phyloP scores from a whole-genome alignment of 1,140 invertebrate species.

The Bombus balteatus region DNA sequence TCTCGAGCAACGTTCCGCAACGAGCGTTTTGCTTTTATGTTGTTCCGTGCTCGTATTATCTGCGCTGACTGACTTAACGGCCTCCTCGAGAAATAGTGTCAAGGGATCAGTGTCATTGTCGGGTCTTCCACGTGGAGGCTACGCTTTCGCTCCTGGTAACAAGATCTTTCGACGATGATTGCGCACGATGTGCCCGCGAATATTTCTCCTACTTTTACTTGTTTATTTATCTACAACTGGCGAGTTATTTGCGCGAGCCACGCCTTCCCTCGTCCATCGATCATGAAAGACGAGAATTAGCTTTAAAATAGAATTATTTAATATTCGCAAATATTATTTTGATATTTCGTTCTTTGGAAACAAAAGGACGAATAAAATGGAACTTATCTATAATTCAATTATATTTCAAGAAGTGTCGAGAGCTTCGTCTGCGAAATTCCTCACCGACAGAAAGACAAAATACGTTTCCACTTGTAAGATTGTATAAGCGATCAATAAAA shows the following conservation, averaged over 20 bases:
- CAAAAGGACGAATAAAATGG: no score
- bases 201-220: neutral
- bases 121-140: neutral
- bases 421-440: neutral
- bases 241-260: neutral
- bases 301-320: no score
- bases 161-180: constrained; percentile 10
- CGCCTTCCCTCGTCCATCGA: neutral
- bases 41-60: neutral
- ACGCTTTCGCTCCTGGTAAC: neutral
- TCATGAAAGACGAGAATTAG: no score
- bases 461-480: neutral
- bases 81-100: constrained; percentile 20
- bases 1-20: neutral
- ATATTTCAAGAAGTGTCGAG: fast-evolving
- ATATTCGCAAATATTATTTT: no score
- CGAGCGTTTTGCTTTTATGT: neutral
- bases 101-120: constrained; percentile 19
- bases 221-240: neutral
- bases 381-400: no score
- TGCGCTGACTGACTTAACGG: constrained; percentile 19
- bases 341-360: no score
- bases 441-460: fast-evolving
- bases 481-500: neutral
- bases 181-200: neutral